Percentiles rank a stretch among this genome's conserved stretches.
Evolutionary conservation across 2,113 vertebrate species (phyloP).

Genomic region (Brienomyrus longianalis): DNA sequence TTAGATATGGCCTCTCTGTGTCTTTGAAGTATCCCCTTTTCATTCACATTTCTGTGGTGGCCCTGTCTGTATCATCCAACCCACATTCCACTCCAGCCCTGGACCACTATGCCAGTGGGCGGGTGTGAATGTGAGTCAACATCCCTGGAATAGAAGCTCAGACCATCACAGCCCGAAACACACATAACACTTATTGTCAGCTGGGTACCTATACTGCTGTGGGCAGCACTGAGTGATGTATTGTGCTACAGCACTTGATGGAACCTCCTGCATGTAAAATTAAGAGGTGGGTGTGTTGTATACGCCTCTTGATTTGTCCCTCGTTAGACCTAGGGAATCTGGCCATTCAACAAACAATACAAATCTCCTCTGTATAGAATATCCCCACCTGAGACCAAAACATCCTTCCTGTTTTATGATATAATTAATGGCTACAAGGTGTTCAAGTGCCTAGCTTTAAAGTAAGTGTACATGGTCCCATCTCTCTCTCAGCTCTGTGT

Average conservation of each 20-base stretch:
- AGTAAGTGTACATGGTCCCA: not conserved
- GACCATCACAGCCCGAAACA: not conserved
- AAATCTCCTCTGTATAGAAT: not conserved
- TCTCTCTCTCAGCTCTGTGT: slow-evolving; percentile 31
- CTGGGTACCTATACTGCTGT: not conserved
- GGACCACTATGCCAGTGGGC: not conserved
- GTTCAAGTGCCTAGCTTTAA: slow-evolving; percentile 16
- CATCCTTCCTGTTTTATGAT: not conserved
- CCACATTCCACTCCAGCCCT: slow-evolving; percentile 4
- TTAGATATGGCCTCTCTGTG: slow-evolving; percentile 33
- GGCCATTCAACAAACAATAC: not conserved
- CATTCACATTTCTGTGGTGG: slow-evolving; percentile 37
- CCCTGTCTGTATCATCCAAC: not conserved
- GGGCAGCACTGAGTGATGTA: not conserved
- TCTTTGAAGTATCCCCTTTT: slow-evolving; percentile 34
- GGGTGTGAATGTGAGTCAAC: not conserved
- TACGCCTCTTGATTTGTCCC: not conserved
- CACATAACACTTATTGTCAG: not conserved
- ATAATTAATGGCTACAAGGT: slow-evolving; percentile 13
- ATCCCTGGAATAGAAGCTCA: not conserved
- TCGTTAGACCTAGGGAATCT: not conserved
- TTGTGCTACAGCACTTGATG: not conserved
- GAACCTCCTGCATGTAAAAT: not conserved
- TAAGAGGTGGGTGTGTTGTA: not conserved
- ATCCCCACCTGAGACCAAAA: not conserved